A percentile compares a stretch with the other conserved stretches of the same genome.
These are phyloP conservation scores for Mallotus villosus DNA, from an alignment of 2,797 vertebrate species.

Conservation along the genomic window DNA sequence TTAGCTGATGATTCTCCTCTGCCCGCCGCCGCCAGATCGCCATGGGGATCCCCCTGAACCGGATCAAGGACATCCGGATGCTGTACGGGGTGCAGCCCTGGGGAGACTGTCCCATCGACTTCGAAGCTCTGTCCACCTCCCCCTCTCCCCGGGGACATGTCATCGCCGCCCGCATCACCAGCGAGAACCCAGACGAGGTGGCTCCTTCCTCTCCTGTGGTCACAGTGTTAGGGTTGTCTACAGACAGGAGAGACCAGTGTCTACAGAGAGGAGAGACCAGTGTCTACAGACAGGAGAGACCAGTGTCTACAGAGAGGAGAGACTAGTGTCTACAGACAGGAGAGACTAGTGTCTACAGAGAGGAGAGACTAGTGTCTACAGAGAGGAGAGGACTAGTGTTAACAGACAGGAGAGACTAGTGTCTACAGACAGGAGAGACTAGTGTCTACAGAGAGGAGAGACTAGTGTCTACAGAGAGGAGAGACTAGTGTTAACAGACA, in stretches of 20 bases:
- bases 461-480: neutral
- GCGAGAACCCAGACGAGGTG: constrained; percentile 98
- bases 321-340: too few species aligned
- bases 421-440: neutral
- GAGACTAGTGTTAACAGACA: neutral
- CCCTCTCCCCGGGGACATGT: constrained; percentile 94
- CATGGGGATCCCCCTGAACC: constrained; percentile 94
- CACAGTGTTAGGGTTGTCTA: too few species aligned
- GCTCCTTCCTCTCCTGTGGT: constrained; percentile 5
- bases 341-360: too few species aligned
- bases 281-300: too few species aligned
- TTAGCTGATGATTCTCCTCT: neutral
- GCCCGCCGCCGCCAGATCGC: constrained; percentile 77
- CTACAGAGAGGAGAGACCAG: too few species aligned
- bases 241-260: neutral
- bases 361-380: too few species aligned
- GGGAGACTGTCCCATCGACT: constrained; percentile 92
- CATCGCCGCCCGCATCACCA: constrained; percentile 98
- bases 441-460: too few species aligned
- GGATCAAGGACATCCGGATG: constrained; percentile 85
- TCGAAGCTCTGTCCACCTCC: constrained; percentile 85
- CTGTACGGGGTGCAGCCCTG: constrained; percentile 83
- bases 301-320: too few species aligned
- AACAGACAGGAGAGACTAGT: neutral
- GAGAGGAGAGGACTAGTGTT: neutral